phyloP scores from a whole-genome alignment of 2,113 vertebrate species.

The Ranitomeya variabilis region DNA sequence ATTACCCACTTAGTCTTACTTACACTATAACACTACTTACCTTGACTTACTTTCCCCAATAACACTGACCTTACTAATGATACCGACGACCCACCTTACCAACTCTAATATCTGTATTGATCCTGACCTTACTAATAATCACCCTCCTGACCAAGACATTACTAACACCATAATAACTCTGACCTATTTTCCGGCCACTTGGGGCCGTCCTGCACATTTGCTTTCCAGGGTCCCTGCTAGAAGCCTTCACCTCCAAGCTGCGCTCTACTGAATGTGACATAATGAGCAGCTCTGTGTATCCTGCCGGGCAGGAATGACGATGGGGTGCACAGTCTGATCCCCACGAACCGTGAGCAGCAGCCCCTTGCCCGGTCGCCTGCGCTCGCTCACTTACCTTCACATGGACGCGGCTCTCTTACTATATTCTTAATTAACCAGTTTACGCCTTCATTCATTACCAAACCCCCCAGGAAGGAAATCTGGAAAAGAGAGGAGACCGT shows the following conservation, averaged over 20 bases:
- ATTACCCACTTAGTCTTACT: too few species aligned
- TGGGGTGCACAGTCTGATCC: not conserved
- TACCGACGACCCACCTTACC: too few species aligned
- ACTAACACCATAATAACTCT: not conserved
- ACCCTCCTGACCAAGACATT: too few species aligned
- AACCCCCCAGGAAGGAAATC: constrained; percentile 96
- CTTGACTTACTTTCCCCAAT: too few species aligned
- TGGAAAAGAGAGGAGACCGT: constrained; percentile 62
- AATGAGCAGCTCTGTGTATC: not conserved
- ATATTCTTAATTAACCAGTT: constrained; percentile 97
- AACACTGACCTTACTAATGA: too few species aligned
- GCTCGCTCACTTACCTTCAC: constrained; percentile 77
- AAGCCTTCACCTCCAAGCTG: too few species aligned
- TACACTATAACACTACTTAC: too few species aligned
- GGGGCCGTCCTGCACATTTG: not conserved
- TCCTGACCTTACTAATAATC: too few species aligned
- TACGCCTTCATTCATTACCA: constrained; percentile 89
- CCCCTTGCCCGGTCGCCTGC: not conserved
- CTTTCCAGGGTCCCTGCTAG: not conserved
- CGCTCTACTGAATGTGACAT: not conserved
- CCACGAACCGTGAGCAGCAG: not conserved
- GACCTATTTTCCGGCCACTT: not conserved
- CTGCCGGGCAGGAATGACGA: not conserved
- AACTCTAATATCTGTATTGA: too few species aligned
- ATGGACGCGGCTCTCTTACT: constrained; percentile 91